These are phyloP conservation scores for Chelidonichthys spinosus DNA, from an alignment of 2,797 vertebrate species.

Conservation along the genomic window DNA sequence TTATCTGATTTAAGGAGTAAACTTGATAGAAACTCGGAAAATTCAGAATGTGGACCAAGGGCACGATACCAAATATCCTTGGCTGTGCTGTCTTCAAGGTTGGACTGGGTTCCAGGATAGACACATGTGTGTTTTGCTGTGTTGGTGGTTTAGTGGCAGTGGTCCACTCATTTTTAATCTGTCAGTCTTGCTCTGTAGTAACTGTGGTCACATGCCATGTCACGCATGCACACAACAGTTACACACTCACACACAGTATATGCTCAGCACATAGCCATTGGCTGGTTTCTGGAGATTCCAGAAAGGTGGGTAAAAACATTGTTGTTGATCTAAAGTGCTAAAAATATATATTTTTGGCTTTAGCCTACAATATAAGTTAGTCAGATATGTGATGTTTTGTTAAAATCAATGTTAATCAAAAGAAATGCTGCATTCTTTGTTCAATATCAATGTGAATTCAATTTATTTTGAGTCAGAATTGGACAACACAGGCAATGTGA, in stretches of 20 bases:
- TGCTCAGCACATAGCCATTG: constrained; percentile 34
- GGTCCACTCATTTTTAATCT: constrained; percentile 65
- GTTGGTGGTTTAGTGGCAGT: constrained; percentile 57
- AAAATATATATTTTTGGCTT: background rate
- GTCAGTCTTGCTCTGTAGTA: constrained; percentile 62
- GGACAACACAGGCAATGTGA: background rate
- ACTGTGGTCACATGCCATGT: constrained; percentile 28
- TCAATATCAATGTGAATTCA: background rate
- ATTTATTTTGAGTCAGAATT: background rate
- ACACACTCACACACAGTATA: constrained; percentile 23
- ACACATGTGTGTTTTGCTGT: constrained; percentile 21
- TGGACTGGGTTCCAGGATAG: too few relatives aligned
- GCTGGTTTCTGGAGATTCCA: background rate
- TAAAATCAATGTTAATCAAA: constrained; percentile 3
- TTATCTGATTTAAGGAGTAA: too few relatives aligned
- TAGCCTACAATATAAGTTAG: background rate
- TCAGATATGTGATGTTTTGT: background rate
- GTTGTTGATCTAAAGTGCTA: background rate
- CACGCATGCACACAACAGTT: constrained; percentile 16
- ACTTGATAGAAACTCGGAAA: too few relatives aligned
- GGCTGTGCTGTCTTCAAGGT: too few relatives aligned
- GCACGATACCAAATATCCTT: too few relatives aligned
- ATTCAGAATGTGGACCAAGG: too few relatives aligned
- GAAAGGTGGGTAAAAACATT: background rate
- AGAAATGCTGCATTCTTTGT: background rate